A percentile compares a stretch with the other conserved stretches of the same genome.
These are phyloP conservation scores for Saccostrea echinata DNA, from an alignment of 1,140 invertebrate genomes.

Conservation along the genomic window DNA sequence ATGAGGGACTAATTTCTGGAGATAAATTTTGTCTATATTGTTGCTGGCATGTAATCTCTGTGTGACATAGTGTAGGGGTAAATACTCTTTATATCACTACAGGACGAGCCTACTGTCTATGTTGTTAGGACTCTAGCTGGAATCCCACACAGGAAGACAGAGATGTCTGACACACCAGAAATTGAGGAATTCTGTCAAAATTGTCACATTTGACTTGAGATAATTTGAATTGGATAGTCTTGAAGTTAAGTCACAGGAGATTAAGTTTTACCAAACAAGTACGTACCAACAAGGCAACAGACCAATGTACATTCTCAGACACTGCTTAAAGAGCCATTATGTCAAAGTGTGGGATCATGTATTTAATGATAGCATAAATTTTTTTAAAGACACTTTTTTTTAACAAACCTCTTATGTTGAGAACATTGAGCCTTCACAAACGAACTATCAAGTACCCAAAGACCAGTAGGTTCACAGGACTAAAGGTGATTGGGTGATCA, in stretches of 20 bases:
- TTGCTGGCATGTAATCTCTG: background rate
- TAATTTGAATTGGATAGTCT: slow-evolving; percentile 20
- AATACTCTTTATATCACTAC: background rate
- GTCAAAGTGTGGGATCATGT: background rate
- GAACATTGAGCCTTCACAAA: background rate
- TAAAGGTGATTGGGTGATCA: background rate
- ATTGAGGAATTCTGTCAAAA: slow-evolving; percentile 33
- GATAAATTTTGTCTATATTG: slow-evolving; percentile 1
- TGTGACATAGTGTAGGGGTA: slow-evolving; percentile 21
- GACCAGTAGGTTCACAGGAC: background rate
- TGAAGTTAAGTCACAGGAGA: slow-evolving; percentile 34
- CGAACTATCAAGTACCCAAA: background rate
- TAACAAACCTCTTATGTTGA: background rate
- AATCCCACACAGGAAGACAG: slow-evolving; percentile 4
- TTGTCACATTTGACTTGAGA: background rate
- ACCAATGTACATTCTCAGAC: background rate
- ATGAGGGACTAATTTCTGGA: background rate
- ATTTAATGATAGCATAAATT: background rate
- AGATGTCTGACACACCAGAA: background rate
- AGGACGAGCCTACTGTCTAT: background rate
- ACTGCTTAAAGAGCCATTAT: background rate
- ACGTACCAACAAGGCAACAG: slow-evolving; percentile 11
- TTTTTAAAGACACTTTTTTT: background rate
- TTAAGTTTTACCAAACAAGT: slow-evolving; percentile 20
- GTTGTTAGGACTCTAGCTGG: background rate